Evolutionary conservation across 2,113 vertebrate genomes (phyloP).

Genomic region (Corvus hawaiiensis): DNA sequence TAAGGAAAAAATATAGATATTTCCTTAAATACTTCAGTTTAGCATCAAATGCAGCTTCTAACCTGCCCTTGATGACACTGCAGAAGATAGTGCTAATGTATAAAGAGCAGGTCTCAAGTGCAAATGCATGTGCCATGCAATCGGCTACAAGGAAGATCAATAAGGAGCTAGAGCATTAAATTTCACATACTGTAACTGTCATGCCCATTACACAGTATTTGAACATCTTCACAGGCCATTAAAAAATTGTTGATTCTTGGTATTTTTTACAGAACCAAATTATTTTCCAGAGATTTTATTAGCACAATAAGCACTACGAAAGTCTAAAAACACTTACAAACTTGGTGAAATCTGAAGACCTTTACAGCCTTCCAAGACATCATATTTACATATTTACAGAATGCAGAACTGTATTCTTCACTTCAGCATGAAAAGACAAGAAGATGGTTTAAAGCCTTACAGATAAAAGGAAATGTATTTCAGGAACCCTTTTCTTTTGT

Average conservation of each 20-base stretch:
- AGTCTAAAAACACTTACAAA: neutral
- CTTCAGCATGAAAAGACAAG: neutral
- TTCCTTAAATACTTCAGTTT: neutral
- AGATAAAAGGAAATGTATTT: neutral
- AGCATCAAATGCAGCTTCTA: neutral
- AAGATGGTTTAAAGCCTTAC: neutral
- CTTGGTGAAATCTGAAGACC: neutral
- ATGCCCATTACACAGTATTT: conserved; percentile 39
- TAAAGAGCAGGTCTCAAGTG: conserved; percentile 65
- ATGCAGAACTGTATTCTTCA: neutral
- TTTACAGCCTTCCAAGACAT: neutral
- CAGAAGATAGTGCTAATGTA: conserved; percentile 76
- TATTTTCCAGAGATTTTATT: conserved; percentile 5
- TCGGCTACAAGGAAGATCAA: conserved; percentile 64
- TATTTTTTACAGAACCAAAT: neutral
- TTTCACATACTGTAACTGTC: conserved; percentile 69
- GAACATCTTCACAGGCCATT: neutral
- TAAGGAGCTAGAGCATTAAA: conserved; percentile 81
- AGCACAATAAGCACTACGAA: neutral
- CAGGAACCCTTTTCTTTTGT: neutral
- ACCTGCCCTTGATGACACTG: conserved; percentile 23
- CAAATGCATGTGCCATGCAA: conserved; percentile 38
- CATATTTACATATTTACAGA: neutral
- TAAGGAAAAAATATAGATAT: neutral
- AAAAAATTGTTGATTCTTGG: conserved; percentile 11